Evolutionary conservation across 2,888 invertebrate genomes (phyloP).

Genomic region (Caenorhabditis sp.): DNA sequence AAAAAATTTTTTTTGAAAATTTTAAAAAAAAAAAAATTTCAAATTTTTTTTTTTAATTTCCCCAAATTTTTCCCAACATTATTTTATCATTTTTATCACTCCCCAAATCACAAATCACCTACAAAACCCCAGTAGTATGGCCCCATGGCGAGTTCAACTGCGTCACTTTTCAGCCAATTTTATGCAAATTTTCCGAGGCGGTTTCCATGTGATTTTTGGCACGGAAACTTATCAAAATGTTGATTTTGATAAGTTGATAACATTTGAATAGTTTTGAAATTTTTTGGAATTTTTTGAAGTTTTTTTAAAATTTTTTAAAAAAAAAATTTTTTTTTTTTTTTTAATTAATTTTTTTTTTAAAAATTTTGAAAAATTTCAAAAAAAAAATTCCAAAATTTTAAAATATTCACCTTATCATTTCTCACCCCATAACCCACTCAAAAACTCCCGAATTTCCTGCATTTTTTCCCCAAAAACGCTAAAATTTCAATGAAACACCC

Average conservation of each 20-base stretch:
- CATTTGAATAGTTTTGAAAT: too few species aligned
- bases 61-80: too few species aligned
- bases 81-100: neutral
- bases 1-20: conserved; percentile 14
- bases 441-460: too few species aligned
- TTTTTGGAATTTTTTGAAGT: neutral
- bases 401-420: too few species aligned
- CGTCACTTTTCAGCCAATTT: neutral
- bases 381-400: too few species aligned
- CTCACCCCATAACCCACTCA: too few species aligned
- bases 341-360: neutral
- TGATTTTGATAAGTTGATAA: neutral
- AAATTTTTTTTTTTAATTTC: neutral
- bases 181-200: neutral
- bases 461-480: neutral
- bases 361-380: conserved; percentile 4
- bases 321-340: too few species aligned
- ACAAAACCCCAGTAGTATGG: conserved; percentile 2
- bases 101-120: neutral
- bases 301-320: too few species aligned
- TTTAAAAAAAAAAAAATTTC: conserved; percentile 15
- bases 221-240: conserved; percentile 1
- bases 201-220: neutral
- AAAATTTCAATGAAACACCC: conserved; percentile 13
- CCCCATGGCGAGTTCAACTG: neutral